These are phyloP conservation scores for Sciurus vulgaris DNA, from an alignment of 2,797 vertebrate species.

Conservation along the genomic window DNA sequence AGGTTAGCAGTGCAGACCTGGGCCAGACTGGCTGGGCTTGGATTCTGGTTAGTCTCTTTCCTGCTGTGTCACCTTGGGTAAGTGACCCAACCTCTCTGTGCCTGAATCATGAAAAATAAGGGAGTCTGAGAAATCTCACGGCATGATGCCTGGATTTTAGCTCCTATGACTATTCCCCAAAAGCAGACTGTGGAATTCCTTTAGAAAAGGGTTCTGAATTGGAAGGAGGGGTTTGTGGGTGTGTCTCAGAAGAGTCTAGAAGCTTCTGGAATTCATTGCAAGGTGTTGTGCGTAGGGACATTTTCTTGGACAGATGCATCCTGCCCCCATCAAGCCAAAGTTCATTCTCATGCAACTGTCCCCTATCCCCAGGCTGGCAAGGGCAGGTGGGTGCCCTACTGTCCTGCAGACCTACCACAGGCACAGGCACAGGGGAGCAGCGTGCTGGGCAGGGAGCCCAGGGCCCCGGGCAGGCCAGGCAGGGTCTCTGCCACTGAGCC, in stretches of 20 bases:
- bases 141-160: background rate
- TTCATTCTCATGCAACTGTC: no score
- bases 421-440: background rate
- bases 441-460: no score
- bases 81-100: conserved; percentile 24
- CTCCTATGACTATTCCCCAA: background rate
- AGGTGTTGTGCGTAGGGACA: background rate
- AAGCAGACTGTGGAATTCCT: background rate
- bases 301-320: no score
- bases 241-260: background rate
- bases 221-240: background rate
- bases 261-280: background rate
- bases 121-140: background rate
- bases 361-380: no score
- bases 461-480: background rate
- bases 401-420: background rate
- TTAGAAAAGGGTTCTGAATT: background rate
- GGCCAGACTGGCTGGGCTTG: background rate
- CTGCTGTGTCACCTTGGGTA: background rate
- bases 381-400: background rate
- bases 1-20: no score
- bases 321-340: no score
- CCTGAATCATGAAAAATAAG: background rate
- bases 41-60: background rate
- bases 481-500: background rate